These are phyloP conservation scores for Sericinus montela DNA, from an alignment of 2,888 invertebrate genomes.

Conservation along the genomic window DNA sequence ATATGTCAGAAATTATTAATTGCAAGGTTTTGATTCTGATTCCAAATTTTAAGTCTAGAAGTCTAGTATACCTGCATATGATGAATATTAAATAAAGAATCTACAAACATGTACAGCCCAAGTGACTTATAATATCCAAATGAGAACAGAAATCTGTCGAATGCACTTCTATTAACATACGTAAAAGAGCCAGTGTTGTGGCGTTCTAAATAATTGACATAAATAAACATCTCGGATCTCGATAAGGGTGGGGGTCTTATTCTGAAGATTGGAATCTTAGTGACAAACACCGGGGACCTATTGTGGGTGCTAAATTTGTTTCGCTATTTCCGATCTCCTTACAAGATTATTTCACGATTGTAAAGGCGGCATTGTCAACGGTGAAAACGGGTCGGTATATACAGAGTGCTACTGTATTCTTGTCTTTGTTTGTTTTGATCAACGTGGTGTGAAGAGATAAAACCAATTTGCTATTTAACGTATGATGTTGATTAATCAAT, in stretches of 20 bases:
- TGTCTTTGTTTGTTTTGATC: conserved; percentile 11
- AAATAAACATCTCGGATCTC: conserved; percentile 58
- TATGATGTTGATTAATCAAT: neutral
- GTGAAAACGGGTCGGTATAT: conserved; percentile 34
- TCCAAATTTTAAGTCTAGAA: too few relatives aligned
- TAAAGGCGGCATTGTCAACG: conserved; percentile 50
- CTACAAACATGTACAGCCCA: too few relatives aligned
- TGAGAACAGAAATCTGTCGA: too few relatives aligned
- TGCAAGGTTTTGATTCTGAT: too few relatives aligned
- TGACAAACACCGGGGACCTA: conserved; percentile 67
- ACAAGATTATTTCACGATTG: conserved; percentile 69
- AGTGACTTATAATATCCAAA: too few relatives aligned
- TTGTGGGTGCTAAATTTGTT: conserved; percentile 76
- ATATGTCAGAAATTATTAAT: too few relatives aligned
- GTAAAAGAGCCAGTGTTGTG: neutral
- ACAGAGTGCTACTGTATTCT: conserved; percentile 30
- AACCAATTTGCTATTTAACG: neutral
- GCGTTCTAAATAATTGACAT: conserved; percentile 31
- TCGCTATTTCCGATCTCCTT: conserved; percentile 70
- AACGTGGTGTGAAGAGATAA: conserved; percentile 10
- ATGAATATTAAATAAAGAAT: too few relatives aligned
- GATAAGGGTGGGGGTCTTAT: conserved; percentile 63
- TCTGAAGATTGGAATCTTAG: conserved; percentile 61
- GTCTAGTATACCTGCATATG: too few relatives aligned
- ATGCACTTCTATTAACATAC: neutral